Percentiles rank a stretch among this genome's conserved stretches.
Evolutionary conservation across 2,113 vertebrate species (phyloP).

Genomic region (Bambusicola thoracicus): DNA sequence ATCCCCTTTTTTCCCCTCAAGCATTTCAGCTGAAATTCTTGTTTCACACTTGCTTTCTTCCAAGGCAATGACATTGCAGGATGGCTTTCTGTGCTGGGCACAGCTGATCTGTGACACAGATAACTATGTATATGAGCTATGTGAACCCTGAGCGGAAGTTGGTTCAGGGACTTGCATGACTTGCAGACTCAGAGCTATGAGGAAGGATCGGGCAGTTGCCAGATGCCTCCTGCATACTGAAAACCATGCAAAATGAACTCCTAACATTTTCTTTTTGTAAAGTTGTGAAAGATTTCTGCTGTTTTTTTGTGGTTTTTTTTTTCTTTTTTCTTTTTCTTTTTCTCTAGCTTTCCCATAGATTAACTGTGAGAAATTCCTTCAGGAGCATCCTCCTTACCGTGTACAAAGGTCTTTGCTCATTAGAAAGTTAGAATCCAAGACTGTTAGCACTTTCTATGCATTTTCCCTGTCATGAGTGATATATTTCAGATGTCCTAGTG

Average conservation of each 20-base stretch:
- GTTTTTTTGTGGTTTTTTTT: background rate
- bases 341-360: background rate
- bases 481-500: background rate
- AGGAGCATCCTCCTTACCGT: background rate
- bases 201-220: background rate
- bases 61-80: background rate
- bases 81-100: background rate
- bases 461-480: background rate
- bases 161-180: background rate
- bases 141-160: background rate
- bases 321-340: no score
- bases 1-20: background rate
- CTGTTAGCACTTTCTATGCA: background rate
- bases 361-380: no score
- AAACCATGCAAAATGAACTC: background rate
- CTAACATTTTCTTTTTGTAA: background rate
- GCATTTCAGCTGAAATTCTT: background rate
- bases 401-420: background rate
- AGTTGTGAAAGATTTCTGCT: background rate
- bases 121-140: rapidly evolving
- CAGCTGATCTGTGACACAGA: background rate
- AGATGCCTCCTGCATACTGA: background rate
- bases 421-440: background rate
- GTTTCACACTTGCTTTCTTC: background rate
- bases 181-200: background rate